Evolutionary conservation across 2,113 vertebrate genomes (phyloP), one percentile per base, ranked within the genome.

Genomic region (Electrona antarctica): DNA sequence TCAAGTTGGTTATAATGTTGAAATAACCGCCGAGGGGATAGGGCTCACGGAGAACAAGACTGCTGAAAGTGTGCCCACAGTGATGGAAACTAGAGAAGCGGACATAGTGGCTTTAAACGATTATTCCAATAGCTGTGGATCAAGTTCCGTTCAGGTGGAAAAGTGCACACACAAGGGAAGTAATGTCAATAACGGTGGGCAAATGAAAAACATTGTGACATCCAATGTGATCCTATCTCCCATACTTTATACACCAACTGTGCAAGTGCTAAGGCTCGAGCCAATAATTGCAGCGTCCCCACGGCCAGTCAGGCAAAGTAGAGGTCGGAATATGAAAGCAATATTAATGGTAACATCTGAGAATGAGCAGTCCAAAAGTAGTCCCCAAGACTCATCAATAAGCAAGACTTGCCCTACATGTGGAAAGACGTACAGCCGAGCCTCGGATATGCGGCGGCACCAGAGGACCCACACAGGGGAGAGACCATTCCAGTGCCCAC

Each of bases 371-470:
- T 14, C 33, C 47, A 69, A 6, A 64, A 64, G 4, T 45, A 54
- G 50, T 15, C 15, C n/a, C 4, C 29, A 1, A 33, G 57, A 61
- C 21, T 50, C 59, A 1, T 61, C 71, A 9, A 52, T 70, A 1
- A 70, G 56, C 14, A 84, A 69, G 47, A 81, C 74, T 7, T 84
- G 82, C 29, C 82, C 74, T 15, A 73, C 58, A 1, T 84, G 82
- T 45, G 65, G 65, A 4, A 84, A 81, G 60, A 84, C 75, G 0
- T 80, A 78, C 59, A 78, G 64, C 63, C 74, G 71, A 45, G 69
- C 71, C 4, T 67, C 82, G 9, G 82, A 78, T 49, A 78, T 84
- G 75, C 72, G 68, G 45, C 54, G 78, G 11, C 82, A 84, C 58
- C 74, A 80, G 71, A 64, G 52, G 15, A 72, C 56, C 28, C 82